Evolutionary conservation across 2,888 invertebrate genomes (phyloP).

Genomic region (Carcina quercana): DNA sequence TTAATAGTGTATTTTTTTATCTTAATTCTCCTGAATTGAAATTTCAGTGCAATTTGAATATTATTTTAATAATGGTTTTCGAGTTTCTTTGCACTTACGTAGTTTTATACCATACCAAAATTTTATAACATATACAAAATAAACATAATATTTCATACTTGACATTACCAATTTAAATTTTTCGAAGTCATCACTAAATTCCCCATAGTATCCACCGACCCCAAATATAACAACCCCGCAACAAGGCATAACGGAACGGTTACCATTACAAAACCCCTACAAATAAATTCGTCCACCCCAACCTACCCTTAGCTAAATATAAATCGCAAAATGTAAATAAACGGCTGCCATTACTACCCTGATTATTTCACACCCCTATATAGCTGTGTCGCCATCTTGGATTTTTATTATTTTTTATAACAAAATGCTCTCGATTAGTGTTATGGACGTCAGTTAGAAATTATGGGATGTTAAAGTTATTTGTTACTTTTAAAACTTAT

Average conservation of each 20-base stretch:
- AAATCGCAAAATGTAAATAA: conserved; percentile 71
- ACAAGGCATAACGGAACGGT: conserved; percentile 64
- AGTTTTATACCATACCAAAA: too few relatives aligned
- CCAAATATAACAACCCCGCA: conserved; percentile 43
- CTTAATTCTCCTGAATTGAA: too few relatives aligned
- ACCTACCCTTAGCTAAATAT: conserved; percentile 45
- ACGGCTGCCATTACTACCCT: conserved; percentile 65
- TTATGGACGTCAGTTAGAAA: conserved; percentile 24
- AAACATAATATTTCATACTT: too few relatives aligned
- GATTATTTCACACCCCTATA: conserved; percentile 60
- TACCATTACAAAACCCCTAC: conserved; percentile 50
- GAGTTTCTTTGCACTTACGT: too few relatives aligned
- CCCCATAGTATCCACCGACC: conserved; percentile 22
- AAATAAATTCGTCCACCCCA: conserved; percentile 34
- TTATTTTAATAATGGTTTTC: too few relatives aligned
- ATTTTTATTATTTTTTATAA: conserved; percentile 31
- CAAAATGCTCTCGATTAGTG: conserved; percentile 22
- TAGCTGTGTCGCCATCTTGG: conserved; percentile 55
- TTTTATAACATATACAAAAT: too few relatives aligned
- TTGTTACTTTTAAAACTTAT: too few relatives aligned
- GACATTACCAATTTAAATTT: too few relatives aligned
- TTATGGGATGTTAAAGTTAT: too few relatives aligned
- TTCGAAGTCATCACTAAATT: too few relatives aligned
- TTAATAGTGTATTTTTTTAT: too few relatives aligned
- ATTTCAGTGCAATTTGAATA: too few relatives aligned